These are phyloP conservation scores for Passer domesticus DNA, from an alignment of 2,113 vertebrate genomes.

Conservation along the genomic window DNA sequence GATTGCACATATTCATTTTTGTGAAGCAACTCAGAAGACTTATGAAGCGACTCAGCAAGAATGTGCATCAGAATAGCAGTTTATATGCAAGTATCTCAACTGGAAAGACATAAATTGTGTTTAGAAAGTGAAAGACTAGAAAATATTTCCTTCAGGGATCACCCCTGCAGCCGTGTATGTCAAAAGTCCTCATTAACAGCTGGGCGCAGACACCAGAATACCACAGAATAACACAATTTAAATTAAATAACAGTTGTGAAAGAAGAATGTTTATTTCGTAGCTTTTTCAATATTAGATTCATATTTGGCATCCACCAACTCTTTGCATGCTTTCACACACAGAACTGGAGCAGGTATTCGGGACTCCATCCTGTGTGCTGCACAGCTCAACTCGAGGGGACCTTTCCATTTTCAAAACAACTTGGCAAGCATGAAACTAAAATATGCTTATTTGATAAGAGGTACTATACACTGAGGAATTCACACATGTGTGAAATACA, in stretches of 20 bases:
- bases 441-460: background rate
- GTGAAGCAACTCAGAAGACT: background rate
- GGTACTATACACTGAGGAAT: background rate
- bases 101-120: background rate
- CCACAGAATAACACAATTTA: background rate
- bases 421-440: background rate
- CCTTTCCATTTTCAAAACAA: background rate
- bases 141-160: background rate
- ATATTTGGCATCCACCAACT: background rate
- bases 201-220: background rate
- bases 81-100: conserved; percentile 7
- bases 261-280: background rate
- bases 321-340: background rate
- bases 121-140: background rate
- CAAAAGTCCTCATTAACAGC: conserved; percentile 21
- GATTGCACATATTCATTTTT: background rate
- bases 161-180: background rate
- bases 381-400: background rate
- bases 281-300: background rate
- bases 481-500: background rate
- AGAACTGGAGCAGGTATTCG: background rate
- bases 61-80: background rate
- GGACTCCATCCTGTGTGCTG: background rate
- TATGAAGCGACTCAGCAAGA: background rate
- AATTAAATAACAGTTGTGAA: conserved; percentile 1